Percentiles rank a stretch among this genome's conserved stretches.
Conservation (phyloP, 1,140 invertebrate species). For the Macrocentrus cingulum region DNA sequence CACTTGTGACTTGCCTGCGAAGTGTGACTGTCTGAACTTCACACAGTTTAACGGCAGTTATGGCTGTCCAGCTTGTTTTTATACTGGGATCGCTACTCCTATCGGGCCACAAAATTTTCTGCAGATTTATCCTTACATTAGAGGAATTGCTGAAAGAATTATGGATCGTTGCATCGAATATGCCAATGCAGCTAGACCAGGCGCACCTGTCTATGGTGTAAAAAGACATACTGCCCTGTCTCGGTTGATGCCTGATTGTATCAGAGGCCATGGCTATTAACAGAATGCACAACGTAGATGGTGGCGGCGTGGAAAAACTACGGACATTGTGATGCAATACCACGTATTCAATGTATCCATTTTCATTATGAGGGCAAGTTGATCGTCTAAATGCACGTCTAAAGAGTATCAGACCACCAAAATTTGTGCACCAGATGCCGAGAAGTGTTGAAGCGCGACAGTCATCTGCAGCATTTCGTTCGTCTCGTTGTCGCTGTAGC, state of each 20-base stretch:
- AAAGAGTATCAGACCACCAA: constrained; percentile 1
- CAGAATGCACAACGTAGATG: constrained; percentile 13
- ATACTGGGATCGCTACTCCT: not conserved
- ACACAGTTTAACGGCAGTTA: constrained; percentile 9
- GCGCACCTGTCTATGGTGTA: constrained; percentile 1
- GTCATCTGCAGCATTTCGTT: constrained; percentile 21
- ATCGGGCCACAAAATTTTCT: not conserved
- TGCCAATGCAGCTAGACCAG: not conserved
- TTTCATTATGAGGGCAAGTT: not conserved
- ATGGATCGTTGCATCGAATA: not conserved
- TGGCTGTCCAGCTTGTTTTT: not conserved
- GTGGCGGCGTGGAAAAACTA: constrained; percentile 13
- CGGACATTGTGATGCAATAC: not conserved
- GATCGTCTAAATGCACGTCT: not conserved
- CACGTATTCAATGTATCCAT: not conserved
- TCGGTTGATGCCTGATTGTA: not conserved
- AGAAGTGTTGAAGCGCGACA: not conserved
- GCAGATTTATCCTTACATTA: not conserved
- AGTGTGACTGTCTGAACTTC: constrained; percentile 10
- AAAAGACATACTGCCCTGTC: constrained; percentile 5
- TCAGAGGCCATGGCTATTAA: not conserved
- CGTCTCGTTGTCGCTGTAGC: constrained; percentile 4
- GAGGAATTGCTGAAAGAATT: not conserved
- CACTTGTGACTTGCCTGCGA: constrained; percentile 8
- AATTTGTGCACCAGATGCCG: constrained; percentile 14